Base-by-base conservation (phyloP, 2,797 vertebrate genomes). In the Gastrophryne carolinensis region DNA sequence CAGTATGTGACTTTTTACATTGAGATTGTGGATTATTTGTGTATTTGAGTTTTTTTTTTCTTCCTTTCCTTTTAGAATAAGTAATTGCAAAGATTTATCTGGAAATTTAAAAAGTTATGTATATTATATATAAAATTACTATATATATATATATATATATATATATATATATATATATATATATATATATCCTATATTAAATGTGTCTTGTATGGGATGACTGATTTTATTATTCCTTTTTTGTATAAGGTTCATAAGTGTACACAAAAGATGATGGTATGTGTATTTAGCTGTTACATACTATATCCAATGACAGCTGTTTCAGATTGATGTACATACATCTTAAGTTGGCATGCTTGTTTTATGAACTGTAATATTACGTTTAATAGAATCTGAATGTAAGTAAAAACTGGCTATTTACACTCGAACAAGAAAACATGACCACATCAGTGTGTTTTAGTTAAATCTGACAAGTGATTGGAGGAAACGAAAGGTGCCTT, bases 51-150 rank as follows among this genome's bases (percentile, higher is more conserved):
- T 87, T 82, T 76, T 75, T 89, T 83, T 78, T 86, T 87, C 80
- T 85, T 87, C 85, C 86, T 85, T 89, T 90, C 87, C 83, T 87
- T 89, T 88, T 84, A 81, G 82, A 80, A 83, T 87, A 62, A 77
- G 76, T 86, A 86, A 87, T 87, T 80, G 78, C 83, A 85, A 87
- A 86, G 78, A 84, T 89, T 92, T 92, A 89, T 91, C 90, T 90
- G 87, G 86, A 87, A 87, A 87, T 78, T 86, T 90, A 88, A 80
- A 67, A 88, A 90, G 66, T 83, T 90, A 88, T 91, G 89, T 91
- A 89, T 91, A 92, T 91, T 90, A 90, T 90, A 88, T 90, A 87
- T 88, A 86, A 91, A 85, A n/a, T n/a, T n/a, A n/a, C n/a, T 90
- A 81, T 82, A 85, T 86, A 86, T 86, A 82, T 86, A 87, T 85